phyloP scores from a whole-genome alignment of 2,888 invertebrate species.

The Drosophila eohydei region DNA sequence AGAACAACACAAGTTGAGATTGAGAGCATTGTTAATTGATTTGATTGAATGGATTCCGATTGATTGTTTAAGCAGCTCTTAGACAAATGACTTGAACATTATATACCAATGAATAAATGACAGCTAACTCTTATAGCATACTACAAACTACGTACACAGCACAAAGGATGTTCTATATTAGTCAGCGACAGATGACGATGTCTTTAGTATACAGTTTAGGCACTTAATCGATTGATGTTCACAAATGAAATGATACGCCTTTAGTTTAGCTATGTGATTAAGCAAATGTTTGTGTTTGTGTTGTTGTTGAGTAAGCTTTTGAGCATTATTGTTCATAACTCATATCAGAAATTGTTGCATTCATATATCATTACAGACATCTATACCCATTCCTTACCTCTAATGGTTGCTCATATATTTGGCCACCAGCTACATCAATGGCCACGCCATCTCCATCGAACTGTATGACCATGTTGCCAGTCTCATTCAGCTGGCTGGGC shows the following conservation, averaged over 20 bases:
- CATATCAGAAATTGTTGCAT: background rate
- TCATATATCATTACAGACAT: background rate
- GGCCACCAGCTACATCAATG: conserved; percentile 13
- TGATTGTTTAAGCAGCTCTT: background rate
- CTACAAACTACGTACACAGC: background rate
- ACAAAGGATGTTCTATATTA: background rate
- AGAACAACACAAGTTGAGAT: background rate
- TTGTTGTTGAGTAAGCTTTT: background rate
- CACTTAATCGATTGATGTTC: background rate
- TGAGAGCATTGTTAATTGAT: background rate
- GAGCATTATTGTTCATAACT: background rate
- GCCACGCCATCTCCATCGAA: conserved; percentile 48
- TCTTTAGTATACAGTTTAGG: background rate
- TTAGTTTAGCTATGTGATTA: background rate
- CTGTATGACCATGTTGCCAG: conserved; percentile 24
- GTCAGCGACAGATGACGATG: background rate
- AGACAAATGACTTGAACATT: background rate
- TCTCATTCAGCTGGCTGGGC: conserved; percentile 48
- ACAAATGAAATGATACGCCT: background rate
- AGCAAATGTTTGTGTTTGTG: conserved; percentile 2
- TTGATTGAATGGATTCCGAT: background rate
- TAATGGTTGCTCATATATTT: conserved; percentile 36
- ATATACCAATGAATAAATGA: background rate
- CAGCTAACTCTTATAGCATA: background rate
- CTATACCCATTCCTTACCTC: conserved; percentile 60